A percentile compares a stretch with the other conserved stretches of the same genome.
phyloP scores from a whole-genome alignment of 2,113 vertebrate species.

The Sebastes fasciatus region DNA sequence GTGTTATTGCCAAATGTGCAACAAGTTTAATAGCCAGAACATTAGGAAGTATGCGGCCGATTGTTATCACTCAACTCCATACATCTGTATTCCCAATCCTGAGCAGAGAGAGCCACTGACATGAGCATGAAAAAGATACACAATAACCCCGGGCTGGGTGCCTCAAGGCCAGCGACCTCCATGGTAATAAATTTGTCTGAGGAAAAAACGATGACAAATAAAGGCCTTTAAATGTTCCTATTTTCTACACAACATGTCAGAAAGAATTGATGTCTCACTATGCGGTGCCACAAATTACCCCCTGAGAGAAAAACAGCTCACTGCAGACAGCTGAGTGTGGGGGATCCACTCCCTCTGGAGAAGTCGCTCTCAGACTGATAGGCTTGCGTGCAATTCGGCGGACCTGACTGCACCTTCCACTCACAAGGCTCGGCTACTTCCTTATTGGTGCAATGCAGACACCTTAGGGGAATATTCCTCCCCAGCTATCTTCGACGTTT shows the following conservation, averaged over 20 bases:
- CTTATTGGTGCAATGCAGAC: slow-evolving; percentile 48
- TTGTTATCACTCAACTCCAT: not conserved
- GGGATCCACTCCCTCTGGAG: slow-evolving; percentile 66
- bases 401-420: slow-evolving; percentile 63
- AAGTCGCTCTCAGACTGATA: slow-evolving; percentile 66
- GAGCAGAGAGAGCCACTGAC: not conserved
- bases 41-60: not conserved
- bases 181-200: slow-evolving; percentile 72
- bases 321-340: slow-evolving; percentile 58
- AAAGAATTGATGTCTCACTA: slow-evolving; percentile 75
- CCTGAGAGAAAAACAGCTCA: slow-evolving; percentile 68
- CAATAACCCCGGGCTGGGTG: slow-evolving; percentile 43
- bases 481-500: slow-evolving; percentile 36
- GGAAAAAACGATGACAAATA: slow-evolving; percentile 78
- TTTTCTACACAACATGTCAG: slow-evolving; percentile 74
- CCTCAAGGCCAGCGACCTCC: slow-evolving; percentile 55
- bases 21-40: slow-evolving; percentile 13
- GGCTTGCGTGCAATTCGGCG: slow-evolving; percentile 59
- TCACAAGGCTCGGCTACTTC: slow-evolving; percentile 40
- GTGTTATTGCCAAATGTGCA: slow-evolving; percentile 26
- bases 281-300: slow-evolving; percentile 73
- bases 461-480: slow-evolving; percentile 44
- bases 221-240: slow-evolving; percentile 77
- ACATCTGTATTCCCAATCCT: slow-evolving; percentile 19
- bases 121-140: slow-evolving; percentile 50